Base-by-base conservation (phyloP, 2,797 vertebrate species). In the Rachycentron canadum region DNA sequence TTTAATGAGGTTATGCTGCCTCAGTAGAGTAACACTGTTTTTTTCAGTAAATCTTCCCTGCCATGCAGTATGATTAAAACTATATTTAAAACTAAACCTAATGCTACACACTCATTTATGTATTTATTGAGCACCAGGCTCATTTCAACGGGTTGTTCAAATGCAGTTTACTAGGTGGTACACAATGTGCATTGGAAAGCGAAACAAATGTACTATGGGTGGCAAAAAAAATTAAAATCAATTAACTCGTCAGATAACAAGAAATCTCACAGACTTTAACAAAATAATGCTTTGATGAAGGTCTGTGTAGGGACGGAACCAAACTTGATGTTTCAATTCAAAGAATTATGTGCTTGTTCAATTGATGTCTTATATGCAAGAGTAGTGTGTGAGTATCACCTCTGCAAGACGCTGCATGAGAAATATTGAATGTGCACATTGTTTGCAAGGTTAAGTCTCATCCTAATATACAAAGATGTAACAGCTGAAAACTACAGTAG, bases 221-320 rank as follows among this genome's bases (percentile, higher is more conserved):
- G 41, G 26, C 28, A 16, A 68, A 58, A 28, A 77, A 69, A 8
- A 32, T 64, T 45, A 7, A 38, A 56, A 70, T 66, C 47, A 69
- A 65, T 66, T 34, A 26, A 25, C 3, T 43, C 1, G 32, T 32
- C 52, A 19, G 19, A 47, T 43, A 11, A 32, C 16, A 49, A 21
- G n/a, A n/a, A n/a, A n/a, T n/a, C n/a, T n/a, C n/a, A n/a, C n/a
- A n/a, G n/a, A n/a, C n/a, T 36, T 63, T 1, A 58, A 36, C n/a
- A 76, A 19, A 57, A 7, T n/a, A 63, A 26, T 47, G 43, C 17
- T 55, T 14, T 36, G 5, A 50, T 25, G 5, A 40, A 12, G 8
- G 32, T 28, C 25, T 53, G 6, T 40, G n/a, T n/a, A 30, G 38
- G 16, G 23, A 41, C 0, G 17, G 1, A 52, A 41, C 13, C 0